phyloP scores from a whole-genome alignment of 2,888 invertebrate genomes.

The Stramonita haemastoma region DNA sequence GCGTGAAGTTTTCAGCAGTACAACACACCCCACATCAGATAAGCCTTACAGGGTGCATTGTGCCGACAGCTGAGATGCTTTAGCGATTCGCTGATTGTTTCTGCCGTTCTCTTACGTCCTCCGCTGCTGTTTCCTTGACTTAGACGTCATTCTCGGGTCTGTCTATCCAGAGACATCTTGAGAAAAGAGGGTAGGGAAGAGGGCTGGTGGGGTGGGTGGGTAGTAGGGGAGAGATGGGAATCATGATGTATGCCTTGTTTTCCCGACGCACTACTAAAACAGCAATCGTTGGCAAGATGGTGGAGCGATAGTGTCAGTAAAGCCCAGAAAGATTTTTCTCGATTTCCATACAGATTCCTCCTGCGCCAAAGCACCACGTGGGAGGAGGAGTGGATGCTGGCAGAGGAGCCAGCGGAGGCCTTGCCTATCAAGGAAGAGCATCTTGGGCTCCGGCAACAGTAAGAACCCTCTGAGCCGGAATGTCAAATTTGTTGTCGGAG shows the following conservation, averaged over 20 bases:
- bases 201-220: not conserved
- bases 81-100: not conserved
- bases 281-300: constrained; percentile 21
- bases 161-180: not conserved
- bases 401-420: not conserved
- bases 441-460: not conserved
- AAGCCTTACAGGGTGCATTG: not conserved
- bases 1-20: not conserved
- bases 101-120: not conserved
- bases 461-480: not conserved
- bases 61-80: not conserved
- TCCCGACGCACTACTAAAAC: constrained; percentile 22
- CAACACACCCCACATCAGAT: not conserved
- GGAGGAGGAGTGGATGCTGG: no score
- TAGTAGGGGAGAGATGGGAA: not conserved
- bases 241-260: constrained; percentile 10
- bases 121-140: not conserved
- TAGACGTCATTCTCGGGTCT: not conserved
- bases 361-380: not conserved
- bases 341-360: constrained; percentile 33
- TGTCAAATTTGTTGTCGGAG: constrained; percentile 26
- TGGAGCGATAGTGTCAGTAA: constrained; percentile 16
- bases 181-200: not conserved
- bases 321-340: not conserved
- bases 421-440: constrained; percentile 25